A percentile compares a stretch with the other conserved stretches of the same genome.
These are phyloP conservation scores for Watsonalla cultraria DNA, from an alignment of 2,888 invertebrate species.

Conservation along the genomic window DNA sequence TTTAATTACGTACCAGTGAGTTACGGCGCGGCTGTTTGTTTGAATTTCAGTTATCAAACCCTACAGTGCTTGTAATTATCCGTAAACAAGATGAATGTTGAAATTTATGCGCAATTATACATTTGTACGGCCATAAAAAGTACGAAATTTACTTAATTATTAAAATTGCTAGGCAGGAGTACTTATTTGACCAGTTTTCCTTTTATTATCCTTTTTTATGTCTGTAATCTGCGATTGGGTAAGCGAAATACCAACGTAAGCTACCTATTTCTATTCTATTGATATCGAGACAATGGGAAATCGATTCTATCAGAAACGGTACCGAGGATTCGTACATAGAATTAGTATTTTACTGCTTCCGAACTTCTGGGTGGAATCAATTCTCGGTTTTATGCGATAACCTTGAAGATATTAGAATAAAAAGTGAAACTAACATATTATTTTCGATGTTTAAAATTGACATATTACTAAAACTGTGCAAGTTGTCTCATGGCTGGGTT, in stretches of 20 bases:
- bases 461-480: too few relatives aligned
- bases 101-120: slow-evolving; percentile 12
- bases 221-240: background rate
- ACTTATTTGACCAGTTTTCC: background rate
- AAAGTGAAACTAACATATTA: background rate
- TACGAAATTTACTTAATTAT: background rate
- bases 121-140: background rate
- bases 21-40: slow-evolving; percentile 19
- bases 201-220: background rate
- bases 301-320: slow-evolving; percentile 9
- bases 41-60: slow-evolving; percentile 17
- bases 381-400: slow-evolving; percentile 6
- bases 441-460: too few relatives aligned
- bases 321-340: slow-evolving; percentile 11
- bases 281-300: slow-evolving; percentile 16
- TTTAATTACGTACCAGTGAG: slow-evolving; percentile 32
- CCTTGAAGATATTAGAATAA: background rate
- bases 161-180: background rate
- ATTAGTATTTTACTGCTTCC: slow-evolving; percentile 13
- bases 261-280: slow-evolving; percentile 12
- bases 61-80: slow-evolving; percentile 11
- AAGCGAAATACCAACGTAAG: background rate
- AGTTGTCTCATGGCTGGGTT: too few relatives aligned
- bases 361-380: slow-evolving; percentile 15
- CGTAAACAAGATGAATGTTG: slow-evolving; percentile 8